Percentiles rank a stretch among this genome's conserved stretches.
phyloP scores from a whole-genome alignment of 2,113 vertebrate genomes.

The Myxocyprinus asiaticus region DNA sequence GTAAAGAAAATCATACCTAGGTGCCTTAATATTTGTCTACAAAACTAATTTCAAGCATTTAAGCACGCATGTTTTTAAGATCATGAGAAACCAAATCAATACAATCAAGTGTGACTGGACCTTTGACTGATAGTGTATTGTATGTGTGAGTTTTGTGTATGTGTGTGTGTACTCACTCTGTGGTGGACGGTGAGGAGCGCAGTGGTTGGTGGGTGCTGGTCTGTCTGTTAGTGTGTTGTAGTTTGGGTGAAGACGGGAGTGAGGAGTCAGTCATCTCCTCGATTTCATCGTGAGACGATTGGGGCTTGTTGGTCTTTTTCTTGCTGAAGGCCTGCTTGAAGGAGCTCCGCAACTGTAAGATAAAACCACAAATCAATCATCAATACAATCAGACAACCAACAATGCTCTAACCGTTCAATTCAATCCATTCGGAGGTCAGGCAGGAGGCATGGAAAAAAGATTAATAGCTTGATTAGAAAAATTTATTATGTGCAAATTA shows the following conservation, averaged over 20 bases:
- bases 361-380: conserved; percentile 48
- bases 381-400: neutral
- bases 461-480: neutral
- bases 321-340: conserved; percentile 99
- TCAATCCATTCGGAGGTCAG: neutral
- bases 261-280: conserved; percentile 92
- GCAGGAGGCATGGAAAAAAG: neutral
- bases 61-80: too few relatives aligned
- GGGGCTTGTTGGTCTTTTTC: conserved; percentile 91
- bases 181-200: conserved; percentile 87
- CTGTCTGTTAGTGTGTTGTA: conserved; percentile 82
- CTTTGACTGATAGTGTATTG: neutral
- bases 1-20: too few relatives aligned
- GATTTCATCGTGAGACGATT: conserved; percentile 90
- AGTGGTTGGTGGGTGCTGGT: conserved; percentile 76
- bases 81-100: too few relatives aligned
- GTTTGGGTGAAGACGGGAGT: conserved; percentile 89
- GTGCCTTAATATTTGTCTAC: too few relatives aligned
- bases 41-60: too few relatives aligned
- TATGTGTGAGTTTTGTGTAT: neutral
- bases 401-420: neutral
- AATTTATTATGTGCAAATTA: neutral
- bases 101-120: too few relatives aligned
- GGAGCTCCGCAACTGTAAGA: conserved; percentile 91
- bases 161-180: conserved; percentile 83